A percentile compares a stretch with the other conserved stretches of the same genome.
Evolutionary conservation across 2,113 vertebrate species (phyloP).

Genomic region (Taxidea taxus): DNA sequence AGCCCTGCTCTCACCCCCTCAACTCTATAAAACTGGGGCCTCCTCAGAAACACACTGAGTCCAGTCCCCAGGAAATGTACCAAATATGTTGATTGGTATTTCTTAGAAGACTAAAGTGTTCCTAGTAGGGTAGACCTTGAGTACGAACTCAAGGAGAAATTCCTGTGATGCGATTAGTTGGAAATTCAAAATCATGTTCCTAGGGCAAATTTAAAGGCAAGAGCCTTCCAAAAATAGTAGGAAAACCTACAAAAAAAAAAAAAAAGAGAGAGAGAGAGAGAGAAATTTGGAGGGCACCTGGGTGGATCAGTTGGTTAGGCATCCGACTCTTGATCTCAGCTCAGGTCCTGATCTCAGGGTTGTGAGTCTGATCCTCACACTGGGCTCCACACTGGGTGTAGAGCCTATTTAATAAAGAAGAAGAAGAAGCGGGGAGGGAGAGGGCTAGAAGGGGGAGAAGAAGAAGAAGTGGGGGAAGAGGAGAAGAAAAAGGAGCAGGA

Average conservation of each 20-base stretch:
- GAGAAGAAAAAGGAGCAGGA: too few species aligned
- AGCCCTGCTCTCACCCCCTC: neutral
- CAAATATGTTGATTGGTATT: neutral
- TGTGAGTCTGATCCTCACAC: neutral
- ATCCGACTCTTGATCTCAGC: neutral
- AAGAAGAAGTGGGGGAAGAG: too few species aligned
- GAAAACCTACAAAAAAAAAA: neutral
- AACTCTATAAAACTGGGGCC: neutral
- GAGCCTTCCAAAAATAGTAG: neutral
- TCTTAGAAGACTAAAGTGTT: neutral
- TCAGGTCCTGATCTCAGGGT: neutral
- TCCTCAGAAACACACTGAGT: neutral
- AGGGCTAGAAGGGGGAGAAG: too few species aligned
- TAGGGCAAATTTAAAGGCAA: neutral
- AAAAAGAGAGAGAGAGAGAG: too few species aligned
- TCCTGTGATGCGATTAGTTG: neutral
- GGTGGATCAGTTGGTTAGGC: neutral
- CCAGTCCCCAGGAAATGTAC: neutral
- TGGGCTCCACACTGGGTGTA: neutral
- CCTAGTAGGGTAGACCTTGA: neutral
- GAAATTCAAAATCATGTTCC: neutral
- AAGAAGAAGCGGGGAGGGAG: neutral
- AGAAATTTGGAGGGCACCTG: neutral
- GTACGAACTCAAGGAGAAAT: neutral
- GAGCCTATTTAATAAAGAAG: neutral